Percentiles rank a stretch among this genome's conserved stretches.
Conservation (phyloP, 1,140 invertebrate species). For the Tetragonula clypearis region DNA sequence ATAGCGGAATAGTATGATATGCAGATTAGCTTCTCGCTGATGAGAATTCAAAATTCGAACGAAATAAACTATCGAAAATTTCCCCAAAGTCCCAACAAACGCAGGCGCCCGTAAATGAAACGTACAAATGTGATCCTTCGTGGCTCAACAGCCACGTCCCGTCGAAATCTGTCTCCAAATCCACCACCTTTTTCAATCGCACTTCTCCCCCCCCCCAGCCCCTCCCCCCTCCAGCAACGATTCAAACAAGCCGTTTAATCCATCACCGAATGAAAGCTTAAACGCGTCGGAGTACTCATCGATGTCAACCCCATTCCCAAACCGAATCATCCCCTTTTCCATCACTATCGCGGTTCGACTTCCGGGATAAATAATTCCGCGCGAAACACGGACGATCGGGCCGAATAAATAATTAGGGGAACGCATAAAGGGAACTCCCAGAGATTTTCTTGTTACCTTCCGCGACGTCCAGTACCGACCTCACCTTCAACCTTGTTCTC, state of each 20-base stretch:
- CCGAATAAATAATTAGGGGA: conserved; percentile 57
- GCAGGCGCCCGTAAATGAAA: neutral
- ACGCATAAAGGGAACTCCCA: conserved; percentile 35
- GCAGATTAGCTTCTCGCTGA: no score
- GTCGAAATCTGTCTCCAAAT: neutral
- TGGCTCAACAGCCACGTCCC: neutral
- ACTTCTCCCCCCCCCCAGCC: no score
- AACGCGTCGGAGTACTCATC: conserved; percentile 18
- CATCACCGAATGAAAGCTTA: conserved; percentile 11
- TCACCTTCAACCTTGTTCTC: neutral
- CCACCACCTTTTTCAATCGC: neutral
- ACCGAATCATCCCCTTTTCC: neutral
- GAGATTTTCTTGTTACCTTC: conserved; percentile 45
- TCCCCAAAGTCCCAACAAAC: no score
- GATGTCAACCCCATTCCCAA: neutral
- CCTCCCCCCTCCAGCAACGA: neutral
- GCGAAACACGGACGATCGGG: conserved; percentile 1
- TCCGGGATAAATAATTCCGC: conserved; percentile 37
- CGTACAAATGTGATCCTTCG: neutral
- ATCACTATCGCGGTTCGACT: conserved; percentile 4
- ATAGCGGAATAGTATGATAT: no score
- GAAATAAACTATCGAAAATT: no score
- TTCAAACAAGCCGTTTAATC: conserved; percentile 2
- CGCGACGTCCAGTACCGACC: neutral
- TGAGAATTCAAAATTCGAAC: no score